Percentiles rank a stretch among this genome's conserved stretches.
Conservation (phyloP, 1,140 invertebrate genomes). For the Cydia pomonella region DNA sequence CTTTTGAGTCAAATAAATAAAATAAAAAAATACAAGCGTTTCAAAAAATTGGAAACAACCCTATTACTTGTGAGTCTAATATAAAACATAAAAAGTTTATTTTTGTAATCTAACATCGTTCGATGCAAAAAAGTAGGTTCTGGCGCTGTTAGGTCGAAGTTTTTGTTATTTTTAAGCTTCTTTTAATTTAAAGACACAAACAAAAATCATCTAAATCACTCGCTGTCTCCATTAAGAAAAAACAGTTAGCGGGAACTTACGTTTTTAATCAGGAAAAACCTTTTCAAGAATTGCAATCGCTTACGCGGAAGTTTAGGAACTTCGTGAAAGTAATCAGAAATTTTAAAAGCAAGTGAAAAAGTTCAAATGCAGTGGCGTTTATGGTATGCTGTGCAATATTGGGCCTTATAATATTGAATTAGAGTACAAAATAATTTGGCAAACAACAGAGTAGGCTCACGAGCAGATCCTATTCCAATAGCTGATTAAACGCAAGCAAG, state of each 20-base stretch:
- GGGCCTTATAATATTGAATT: background rate
- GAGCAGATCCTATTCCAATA: too few relatives aligned
- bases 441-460: background rate
- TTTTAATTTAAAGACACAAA: background rate
- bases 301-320: conserved; percentile 34
- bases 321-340: conserved; percentile 53
- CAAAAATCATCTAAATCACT: background rate
- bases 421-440: background rate
- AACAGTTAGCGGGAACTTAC: background rate
- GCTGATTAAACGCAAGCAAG: background rate
- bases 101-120: too few relatives aligned
- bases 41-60: too few relatives aligned
- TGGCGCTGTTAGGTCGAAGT: too few relatives aligned
- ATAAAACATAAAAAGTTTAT: too few relatives aligned
- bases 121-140: too few relatives aligned
- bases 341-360: conserved; percentile 47
- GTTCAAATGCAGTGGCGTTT: conserved; percentile 42
- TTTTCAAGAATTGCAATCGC: conserved; percentile 26
- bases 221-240: background rate
- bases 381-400: background rate
- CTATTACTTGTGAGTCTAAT: too few relatives aligned
- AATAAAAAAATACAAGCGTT: too few relatives aligned
- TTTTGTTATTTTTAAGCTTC: too few relatives aligned
- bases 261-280: conserved; percentile 27
- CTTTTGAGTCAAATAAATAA: too few relatives aligned